Percentiles rank a stretch among this genome's conserved stretches.
Conservation (phyloP, 2,888 invertebrate genomes). For the Mellilla xanthometata region DNA sequence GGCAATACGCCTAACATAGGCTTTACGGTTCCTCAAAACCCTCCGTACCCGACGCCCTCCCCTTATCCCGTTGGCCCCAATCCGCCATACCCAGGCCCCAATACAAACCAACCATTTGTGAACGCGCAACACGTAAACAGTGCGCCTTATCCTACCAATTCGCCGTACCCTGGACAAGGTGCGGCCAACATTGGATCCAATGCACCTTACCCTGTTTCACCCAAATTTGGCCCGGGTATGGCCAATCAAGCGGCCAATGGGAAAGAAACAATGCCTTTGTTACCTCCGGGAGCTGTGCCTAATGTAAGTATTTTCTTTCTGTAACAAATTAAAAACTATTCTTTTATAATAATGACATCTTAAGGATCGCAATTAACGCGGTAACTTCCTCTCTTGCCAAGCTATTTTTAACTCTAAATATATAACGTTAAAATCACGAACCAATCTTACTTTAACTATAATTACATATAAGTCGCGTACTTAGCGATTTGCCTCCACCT, state of each 20-base stretch:
- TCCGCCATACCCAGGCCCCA: constrained; percentile 1
- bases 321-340: not conserved
- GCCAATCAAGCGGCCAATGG: constrained; percentile 39
- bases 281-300: constrained; percentile 44
- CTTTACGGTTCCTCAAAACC: constrained; percentile 6
- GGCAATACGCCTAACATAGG: constrained; percentile 10
- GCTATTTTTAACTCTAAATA: too few relatives aligned
- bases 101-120: not conserved
- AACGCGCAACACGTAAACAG: not conserved
- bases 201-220: not conserved
- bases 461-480: too few relatives aligned
- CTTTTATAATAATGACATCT: too few relatives aligned
- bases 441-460: too few relatives aligned
- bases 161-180: not conserved
- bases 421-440: too few relatives aligned
- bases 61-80: constrained; percentile 9
- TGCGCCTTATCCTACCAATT: not conserved
- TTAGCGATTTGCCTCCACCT: too few relatives aligned
- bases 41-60: constrained; percentile 25
- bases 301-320: constrained; percentile 36
- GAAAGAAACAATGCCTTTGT: constrained; percentile 33
- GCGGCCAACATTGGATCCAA: not conserved
- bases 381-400: too few relatives aligned
- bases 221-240: constrained; percentile 31
- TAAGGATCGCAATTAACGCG: too few relatives aligned